These are phyloP conservation scores for Strigamia maritima DNA, from an alignment of 2,888 invertebrate genomes.

Conservation along the genomic window DNA sequence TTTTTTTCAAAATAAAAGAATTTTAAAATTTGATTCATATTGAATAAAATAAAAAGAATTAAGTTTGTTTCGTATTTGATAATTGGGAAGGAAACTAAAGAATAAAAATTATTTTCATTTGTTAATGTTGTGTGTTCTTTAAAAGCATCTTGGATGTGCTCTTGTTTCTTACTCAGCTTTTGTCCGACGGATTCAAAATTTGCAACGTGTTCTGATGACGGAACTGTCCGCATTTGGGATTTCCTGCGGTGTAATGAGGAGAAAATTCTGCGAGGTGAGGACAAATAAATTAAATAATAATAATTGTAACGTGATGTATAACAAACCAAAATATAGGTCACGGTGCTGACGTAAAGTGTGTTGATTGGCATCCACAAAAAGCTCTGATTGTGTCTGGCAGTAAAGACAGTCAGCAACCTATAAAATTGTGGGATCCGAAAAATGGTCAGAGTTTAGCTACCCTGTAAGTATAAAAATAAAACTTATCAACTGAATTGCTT, in stretches of 20 bases:
- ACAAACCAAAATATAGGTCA: slow-evolving; percentile 62
- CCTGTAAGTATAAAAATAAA: slow-evolving; percentile 62
- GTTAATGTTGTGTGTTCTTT: slow-evolving; percentile 4
- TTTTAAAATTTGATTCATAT: background rate
- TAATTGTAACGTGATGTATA: background rate
- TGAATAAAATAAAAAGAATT: background rate
- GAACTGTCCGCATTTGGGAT: slow-evolving; percentile 97
- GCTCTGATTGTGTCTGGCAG: slow-evolving; percentile 95
- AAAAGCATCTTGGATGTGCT: slow-evolving; percentile 23
- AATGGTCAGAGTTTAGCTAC: slow-evolving; percentile 92
- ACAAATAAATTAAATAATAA: background rate
- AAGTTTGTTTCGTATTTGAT: slow-evolving; percentile 1
- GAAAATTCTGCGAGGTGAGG: slow-evolving; percentile 65
- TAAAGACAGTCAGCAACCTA: slow-evolving; percentile 98
- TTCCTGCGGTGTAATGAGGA: slow-evolving; percentile 96
- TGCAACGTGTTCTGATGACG: slow-evolving; percentile 99
- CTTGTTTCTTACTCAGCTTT: slow-evolving; percentile 67
- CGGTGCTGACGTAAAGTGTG: slow-evolving; percentile 98
- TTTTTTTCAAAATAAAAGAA: slow-evolving; percentile 48
- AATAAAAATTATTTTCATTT: background rate
- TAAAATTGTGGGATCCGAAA: slow-evolving; percentile 99
- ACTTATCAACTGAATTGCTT: background rate
- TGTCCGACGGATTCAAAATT: slow-evolving; percentile 98
- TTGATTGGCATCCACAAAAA: slow-evolving; percentile 99
- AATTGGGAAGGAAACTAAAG: slow-evolving; percentile 1